Evolutionary conservation across 2,797 vertebrate species (phyloP), one percentile per base, ranked within the genome.

Genomic region (Momotus momota): DNA sequence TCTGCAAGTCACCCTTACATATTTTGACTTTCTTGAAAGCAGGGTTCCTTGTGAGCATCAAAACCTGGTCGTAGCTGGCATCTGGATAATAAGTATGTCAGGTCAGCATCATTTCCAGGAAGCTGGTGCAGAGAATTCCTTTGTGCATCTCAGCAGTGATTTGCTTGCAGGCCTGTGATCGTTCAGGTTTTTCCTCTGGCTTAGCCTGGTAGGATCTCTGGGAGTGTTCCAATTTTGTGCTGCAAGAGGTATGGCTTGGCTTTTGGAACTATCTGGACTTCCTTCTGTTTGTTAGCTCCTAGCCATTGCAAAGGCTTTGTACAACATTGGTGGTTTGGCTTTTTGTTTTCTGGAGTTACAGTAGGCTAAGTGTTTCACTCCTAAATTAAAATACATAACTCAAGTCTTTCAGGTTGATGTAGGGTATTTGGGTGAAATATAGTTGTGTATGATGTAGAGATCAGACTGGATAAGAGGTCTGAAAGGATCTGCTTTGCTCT

Each of bases 31-130:
- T 15, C 69, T 70, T 84, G 51, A 86, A 81, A 75, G 52, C 31
- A 14, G 43, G 21, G 40, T 55, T 96, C 26, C 43, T 46, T 46
- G 51, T 51, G 58, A 93, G n/a, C 70, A 49, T 77, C 77, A 77
- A 74, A 90, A 75, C 31, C 58, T 51, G 35, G 58, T 65, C 0
- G 0, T 86, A 79, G 71, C 70, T 92, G 88, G 60, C 62, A 77
- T 90, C 62, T 62, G 55, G 80, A 43, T 86, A 71, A 7, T 51
- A 91, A 96, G 19, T 90, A 84, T 88, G 83, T 88, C 77, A 93
- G 80, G 58, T 84, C 88, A 81, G 51, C 1, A 1, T 90, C 83
- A 75, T 81, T 85, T 74, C 38, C 49, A 78, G 90, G 61, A 91
- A 85, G 82, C 55, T 81, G 72, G 69, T 81, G 58, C 35, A 54